Conservation (phyloP, 1,140 invertebrate species). For the Centruroides sculpturatus region DNA sequence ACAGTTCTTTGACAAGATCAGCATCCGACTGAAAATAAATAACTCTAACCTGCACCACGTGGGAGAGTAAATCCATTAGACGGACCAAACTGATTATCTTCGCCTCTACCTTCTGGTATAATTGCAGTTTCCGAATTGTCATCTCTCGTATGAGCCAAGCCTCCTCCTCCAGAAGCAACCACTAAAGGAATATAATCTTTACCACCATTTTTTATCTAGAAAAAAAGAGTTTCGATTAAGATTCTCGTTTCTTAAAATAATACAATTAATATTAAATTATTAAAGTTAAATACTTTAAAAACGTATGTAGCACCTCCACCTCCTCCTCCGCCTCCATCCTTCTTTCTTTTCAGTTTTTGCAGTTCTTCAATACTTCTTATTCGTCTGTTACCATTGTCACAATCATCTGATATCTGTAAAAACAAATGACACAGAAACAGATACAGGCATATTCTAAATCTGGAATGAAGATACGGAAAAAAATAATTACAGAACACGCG, state of each 20-base stretch:
- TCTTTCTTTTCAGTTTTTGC: neutral
- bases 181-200: slow-evolving; percentile 12
- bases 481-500: neutral
- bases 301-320: neutral
- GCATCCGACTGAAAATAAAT: too few species aligned
- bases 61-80: too few species aligned
- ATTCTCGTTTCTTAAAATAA: neutral
- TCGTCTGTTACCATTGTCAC: too few species aligned
- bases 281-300: neutral
- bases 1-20: too few species aligned
- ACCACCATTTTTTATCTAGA: too few species aligned
- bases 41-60: too few species aligned
- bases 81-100: too few species aligned
- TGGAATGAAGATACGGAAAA: too few species aligned
- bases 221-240: neutral
- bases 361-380: too few species aligned
- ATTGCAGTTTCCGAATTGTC: neutral
- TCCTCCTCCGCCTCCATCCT: neutral
- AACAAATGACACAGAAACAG: too few species aligned
- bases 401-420: too few species aligned
- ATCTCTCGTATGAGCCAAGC: neutral
- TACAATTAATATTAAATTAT: neutral
- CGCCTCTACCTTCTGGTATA: neutral
- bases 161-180: slow-evolving; percentile 19
- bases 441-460: too few species aligned